Conservation (phyloP, 2,888 invertebrate species). For the Lutraria lutraria region DNA sequence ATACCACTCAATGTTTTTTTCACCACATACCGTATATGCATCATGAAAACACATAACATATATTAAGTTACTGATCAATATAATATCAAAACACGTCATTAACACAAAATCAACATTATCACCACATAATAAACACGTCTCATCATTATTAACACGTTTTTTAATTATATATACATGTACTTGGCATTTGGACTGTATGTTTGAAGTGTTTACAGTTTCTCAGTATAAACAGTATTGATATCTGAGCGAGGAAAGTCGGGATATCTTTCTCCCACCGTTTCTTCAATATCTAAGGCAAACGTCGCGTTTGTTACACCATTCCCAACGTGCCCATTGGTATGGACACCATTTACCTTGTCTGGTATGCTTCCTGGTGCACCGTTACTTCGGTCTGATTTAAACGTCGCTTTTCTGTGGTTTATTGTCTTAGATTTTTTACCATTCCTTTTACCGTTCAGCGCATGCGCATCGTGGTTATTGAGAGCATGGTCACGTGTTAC, state of each 20-base stretch:
- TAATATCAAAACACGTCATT: neutral
- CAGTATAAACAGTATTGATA: conserved; percentile 36
- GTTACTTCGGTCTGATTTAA: neutral
- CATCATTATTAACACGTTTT: neutral
- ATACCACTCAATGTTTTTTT: neutral
- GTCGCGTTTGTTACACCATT: conserved; percentile 39
- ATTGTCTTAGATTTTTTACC: conserved; percentile 14
- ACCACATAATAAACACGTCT: neutral
- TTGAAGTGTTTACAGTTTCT: conserved; percentile 50
- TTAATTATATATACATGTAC: neutral
- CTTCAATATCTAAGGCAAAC: conserved; percentile 49
- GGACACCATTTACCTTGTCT: neutral
- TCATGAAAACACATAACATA: neutral
- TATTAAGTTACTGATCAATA: neutral
- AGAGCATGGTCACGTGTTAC: neutral
- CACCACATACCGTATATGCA: neutral
- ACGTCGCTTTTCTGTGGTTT: conserved; percentile 7
- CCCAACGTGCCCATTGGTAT: conserved; percentile 48
- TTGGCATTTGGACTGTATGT: conserved; percentile 7
- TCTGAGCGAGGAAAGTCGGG: conserved; percentile 35
- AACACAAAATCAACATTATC: neutral
- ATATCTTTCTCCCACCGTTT: conserved; percentile 46
- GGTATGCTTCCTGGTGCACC: neutral
- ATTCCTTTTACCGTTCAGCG: neutral
- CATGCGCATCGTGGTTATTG: neutral